Evolutionary conservation across 2,888 invertebrate genomes (phyloP).

Genomic region (Gymnosoma rotundatum): DNA sequence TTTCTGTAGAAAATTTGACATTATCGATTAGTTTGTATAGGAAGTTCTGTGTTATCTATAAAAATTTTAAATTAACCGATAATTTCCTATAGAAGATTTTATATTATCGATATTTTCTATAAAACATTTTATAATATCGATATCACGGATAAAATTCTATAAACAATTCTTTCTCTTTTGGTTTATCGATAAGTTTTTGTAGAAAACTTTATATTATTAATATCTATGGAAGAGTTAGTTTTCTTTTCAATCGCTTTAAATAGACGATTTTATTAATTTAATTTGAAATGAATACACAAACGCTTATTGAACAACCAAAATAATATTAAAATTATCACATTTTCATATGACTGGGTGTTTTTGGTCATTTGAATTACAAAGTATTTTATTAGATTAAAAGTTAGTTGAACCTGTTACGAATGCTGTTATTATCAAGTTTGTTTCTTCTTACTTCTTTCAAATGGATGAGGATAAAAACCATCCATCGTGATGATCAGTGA

Average conservation of each 20-base stretch:
- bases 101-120: too few relatives aligned
- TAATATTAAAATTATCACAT: slow-evolving; percentile 24
- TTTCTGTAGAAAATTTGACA: too few relatives aligned
- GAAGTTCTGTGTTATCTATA: too few relatives aligned
- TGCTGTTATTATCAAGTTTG: slow-evolving; percentile 8
- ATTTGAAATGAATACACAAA: slow-evolving; percentile 1
- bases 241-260: background rate
- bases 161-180: too few relatives aligned
- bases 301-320: background rate
- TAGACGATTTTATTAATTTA: background rate
- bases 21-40: too few relatives aligned
- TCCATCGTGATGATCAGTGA: slow-evolving; percentile 42
- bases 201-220: too few relatives aligned
- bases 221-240: too few relatives aligned
- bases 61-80: too few relatives aligned
- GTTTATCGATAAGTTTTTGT: background rate
- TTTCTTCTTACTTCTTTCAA: background rate
- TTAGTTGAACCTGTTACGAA: slow-evolving; percentile 56
- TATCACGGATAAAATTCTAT: too few relatives aligned
- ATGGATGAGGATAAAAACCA: slow-evolving; percentile 13
- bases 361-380: background rate
- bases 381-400: background rate
- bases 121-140: too few relatives aligned
- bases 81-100: too few relatives aligned
- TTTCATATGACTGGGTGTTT: slow-evolving; percentile 46